phyloP scores from a whole-genome alignment of 2,113 vertebrate genomes.

The Dinomys branickii region DNA sequence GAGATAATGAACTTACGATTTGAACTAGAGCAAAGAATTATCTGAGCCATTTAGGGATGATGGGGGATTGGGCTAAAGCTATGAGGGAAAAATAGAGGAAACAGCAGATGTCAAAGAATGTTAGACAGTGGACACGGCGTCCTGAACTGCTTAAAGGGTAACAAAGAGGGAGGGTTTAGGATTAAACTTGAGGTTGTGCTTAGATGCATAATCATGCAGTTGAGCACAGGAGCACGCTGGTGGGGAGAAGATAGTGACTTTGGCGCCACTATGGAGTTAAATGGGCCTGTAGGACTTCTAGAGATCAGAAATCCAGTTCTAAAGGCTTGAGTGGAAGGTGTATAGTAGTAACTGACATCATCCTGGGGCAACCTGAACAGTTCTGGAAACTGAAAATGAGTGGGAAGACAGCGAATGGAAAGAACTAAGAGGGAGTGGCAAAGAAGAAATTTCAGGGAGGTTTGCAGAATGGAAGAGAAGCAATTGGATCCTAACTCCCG shows the following conservation, averaged over 20 bases:
- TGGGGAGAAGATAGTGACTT: neutral
- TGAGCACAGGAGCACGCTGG: neutral
- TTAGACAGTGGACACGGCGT: neutral
- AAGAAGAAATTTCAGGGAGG: neutral
- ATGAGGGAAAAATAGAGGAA: neutral
- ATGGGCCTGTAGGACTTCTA: neutral
- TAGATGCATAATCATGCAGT: neutral
- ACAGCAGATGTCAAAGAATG: neutral
- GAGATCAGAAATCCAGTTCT: neutral
- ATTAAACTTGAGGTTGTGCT: too few relatives aligned
- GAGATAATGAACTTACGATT: neutral
- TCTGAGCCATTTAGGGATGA: neutral
- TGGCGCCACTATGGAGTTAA: neutral
- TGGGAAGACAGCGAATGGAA: neutral
- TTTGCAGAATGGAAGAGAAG: neutral
- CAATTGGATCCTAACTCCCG: neutral
- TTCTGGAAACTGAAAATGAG: neutral
- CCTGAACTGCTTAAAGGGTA: neutral
- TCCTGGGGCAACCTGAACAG: rapidly evolving
- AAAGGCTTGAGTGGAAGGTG: neutral
- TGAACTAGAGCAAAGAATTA: neutral
- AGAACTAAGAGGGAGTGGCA: neutral
- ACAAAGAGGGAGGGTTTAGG: neutral
- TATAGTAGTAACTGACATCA: neutral
- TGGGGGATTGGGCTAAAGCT: neutral